Conservation (phyloP, 2,888 invertebrate species). For the Caenorhabditis sp. region DNA sequence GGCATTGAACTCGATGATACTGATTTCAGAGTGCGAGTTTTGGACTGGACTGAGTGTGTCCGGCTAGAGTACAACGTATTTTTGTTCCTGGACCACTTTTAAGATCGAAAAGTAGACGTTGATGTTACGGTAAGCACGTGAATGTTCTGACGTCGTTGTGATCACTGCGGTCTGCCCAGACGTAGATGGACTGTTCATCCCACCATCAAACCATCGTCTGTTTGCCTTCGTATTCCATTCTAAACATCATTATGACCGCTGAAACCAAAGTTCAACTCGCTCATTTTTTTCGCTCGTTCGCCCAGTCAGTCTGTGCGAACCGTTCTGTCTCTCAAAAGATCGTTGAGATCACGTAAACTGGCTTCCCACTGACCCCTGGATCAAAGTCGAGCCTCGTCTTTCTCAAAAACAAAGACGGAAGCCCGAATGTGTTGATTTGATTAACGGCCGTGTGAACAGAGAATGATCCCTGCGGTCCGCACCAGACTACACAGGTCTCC, state of each 20-base stretch:
- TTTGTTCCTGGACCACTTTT: too few relatives aligned
- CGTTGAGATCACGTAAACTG: constrained; percentile 1
- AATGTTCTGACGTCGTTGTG: too few relatives aligned
- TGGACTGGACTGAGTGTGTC: not conserved
- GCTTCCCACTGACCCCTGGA: not conserved
- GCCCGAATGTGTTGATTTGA: not conserved
- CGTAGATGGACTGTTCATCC: too few relatives aligned
- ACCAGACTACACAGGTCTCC: too few relatives aligned
- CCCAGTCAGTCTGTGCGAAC: too few relatives aligned
- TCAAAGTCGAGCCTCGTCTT: not conserved
- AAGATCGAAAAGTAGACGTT: not conserved
- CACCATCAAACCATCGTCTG: constrained; percentile 1
- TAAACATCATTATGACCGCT: not conserved
- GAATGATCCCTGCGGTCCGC: not conserved
- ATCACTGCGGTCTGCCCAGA: too few relatives aligned
- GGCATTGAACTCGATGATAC: constrained; percentile 1
- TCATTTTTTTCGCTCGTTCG: not conserved
- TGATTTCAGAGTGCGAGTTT: not conserved
- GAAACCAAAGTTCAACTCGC: not conserved
- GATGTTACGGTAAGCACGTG: not conserved
- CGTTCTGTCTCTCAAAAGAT: not conserved
- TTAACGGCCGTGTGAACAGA: not conserved
- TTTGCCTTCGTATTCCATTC: not conserved
- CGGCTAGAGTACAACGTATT: not conserved
- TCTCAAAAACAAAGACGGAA: not conserved